A percentile compares a stretch with the other conserved stretches of the same genome.
phyloP scores from a whole-genome alignment of 2,888 invertebrate species.

The Agriopis marginaria region DNA sequence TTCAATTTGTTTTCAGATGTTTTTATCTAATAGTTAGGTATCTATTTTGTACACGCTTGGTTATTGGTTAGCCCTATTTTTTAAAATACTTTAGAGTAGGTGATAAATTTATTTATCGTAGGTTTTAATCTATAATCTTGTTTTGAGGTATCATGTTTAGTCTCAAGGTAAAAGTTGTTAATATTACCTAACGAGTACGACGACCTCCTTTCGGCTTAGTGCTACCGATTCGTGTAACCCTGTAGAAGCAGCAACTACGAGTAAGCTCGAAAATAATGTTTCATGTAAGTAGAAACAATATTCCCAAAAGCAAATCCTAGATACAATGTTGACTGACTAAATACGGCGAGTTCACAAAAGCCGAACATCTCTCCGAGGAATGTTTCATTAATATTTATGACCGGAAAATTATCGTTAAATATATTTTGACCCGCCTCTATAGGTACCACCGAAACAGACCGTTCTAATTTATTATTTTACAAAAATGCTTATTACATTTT shows the following conservation, averaged over 20 bases:
- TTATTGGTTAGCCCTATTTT: too few relatives aligned
- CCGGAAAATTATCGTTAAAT: constrained; percentile 80
- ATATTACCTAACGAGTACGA: too few relatives aligned
- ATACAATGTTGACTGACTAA: constrained; percentile 58
- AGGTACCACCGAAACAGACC: constrained; percentile 60
- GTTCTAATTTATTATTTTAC: constrained; percentile 49
- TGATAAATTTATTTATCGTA: too few relatives aligned
- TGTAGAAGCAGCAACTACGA: not conserved
- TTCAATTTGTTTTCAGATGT: too few relatives aligned
- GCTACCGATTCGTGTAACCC: too few relatives aligned
- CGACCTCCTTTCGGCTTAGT: too few relatives aligned
- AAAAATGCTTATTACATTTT: constrained; percentile 54
- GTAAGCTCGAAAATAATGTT: constrained; percentile 24
- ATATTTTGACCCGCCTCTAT: constrained; percentile 66
- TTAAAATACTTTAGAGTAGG: too few relatives aligned
- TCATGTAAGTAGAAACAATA: constrained; percentile 26
- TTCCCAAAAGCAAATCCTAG: constrained; percentile 45
- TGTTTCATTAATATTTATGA: constrained; percentile 82
- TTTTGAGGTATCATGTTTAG: too few relatives aligned
- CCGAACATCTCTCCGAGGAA: constrained; percentile 63
- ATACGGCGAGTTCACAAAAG: constrained; percentile 54
- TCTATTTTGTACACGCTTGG: too few relatives aligned
- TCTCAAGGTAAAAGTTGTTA: too few relatives aligned
- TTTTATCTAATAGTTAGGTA: too few relatives aligned
- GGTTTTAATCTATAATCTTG: too few relatives aligned